Evolutionary conservation across 1,140 invertebrate genomes (phyloP), one percentile per base, ranked within the genome.

Genomic region (Eumeta japonica): DNA sequence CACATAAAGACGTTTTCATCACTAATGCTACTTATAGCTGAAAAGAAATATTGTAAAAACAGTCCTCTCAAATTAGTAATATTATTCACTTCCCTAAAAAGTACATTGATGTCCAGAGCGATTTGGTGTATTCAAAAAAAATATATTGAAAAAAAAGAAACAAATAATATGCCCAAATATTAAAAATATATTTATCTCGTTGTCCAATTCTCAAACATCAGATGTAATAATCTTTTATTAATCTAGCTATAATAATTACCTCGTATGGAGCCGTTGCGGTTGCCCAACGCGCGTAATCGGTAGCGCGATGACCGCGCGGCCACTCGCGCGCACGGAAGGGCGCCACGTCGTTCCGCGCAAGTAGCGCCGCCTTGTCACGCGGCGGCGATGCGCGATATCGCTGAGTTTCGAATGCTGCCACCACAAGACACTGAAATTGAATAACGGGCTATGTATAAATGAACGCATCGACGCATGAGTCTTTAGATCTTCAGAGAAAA

Each of bases 391-490:
- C 84, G 33, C 88, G 81, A 62, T 95, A 95, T 24, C 89, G 80
- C 55, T 92, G 88, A 1, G 90, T 92, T 73, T 96, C 92, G 72
- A 97, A 97, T 16, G 93, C 92, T 28, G 92, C 88, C 13, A 97
- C 84, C 29, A 97, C 84, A 18, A 95, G 71, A 27, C 89, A 92
- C 83, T 89, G 61, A 29, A 60, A 48, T 1, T 32, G 12, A 38
- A 12, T 31, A 12, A 35, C 19, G 13, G 17, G 11, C 27, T 3
- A n/a, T n/a, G 20, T 24, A 24, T 7, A 24, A 24, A 24, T n/a
- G n/a, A 24, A n/a, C 20, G 7, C 7, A 7, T 24, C 7, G n/a
- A 24, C 7, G n/a, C n/a, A 24, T 24, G n/a, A 24, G n/a, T 24
- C 7, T 24, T 24, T n/a, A 24, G 20, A 24, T 24, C 20, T 7